These are phyloP conservation scores for Canis aureus DNA, from an alignment of 2,113 vertebrate species.

Conservation along the genomic window DNA sequence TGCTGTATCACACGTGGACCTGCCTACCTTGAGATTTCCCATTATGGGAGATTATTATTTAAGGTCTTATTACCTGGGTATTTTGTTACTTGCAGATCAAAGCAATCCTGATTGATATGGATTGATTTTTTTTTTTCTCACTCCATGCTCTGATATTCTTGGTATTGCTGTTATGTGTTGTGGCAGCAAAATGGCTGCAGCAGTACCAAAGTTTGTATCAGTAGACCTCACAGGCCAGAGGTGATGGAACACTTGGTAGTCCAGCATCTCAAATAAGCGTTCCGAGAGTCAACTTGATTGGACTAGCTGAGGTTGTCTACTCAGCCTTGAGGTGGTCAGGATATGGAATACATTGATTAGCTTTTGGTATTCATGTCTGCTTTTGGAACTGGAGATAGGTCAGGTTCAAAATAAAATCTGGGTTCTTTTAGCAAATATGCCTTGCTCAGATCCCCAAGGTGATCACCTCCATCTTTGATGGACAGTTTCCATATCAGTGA, in stretches of 20 bases:
- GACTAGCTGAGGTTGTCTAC: neutral
- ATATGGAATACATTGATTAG: neutral
- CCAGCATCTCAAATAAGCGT: neutral
- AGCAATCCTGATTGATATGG: neutral
- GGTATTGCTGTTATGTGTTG: neutral
- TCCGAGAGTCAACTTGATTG: neutral
- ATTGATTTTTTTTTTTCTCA: conserved; percentile 13
- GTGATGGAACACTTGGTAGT: neutral
- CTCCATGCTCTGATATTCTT: neutral
- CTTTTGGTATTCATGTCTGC: neutral
- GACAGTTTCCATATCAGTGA: neutral
- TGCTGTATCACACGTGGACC: neutral
- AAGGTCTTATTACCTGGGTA: neutral
- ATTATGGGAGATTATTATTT: neutral
- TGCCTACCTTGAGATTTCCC: neutral
- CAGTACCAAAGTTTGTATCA: neutral
- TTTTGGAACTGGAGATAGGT: neutral
- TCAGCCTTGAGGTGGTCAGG: neutral
- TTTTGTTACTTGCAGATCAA: neutral
- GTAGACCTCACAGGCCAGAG: neutral
- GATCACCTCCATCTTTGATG: neutral
- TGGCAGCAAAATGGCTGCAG: neutral
- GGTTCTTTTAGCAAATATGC: neutral
- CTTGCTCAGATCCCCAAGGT: neutral
- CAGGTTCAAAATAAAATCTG: neutral